A percentile compares a stretch with the other conserved stretches of the same genome.
Conservation (phyloP, 92 coral and sea anemone genomes). For the Parazoanthus darwini region DNA sequence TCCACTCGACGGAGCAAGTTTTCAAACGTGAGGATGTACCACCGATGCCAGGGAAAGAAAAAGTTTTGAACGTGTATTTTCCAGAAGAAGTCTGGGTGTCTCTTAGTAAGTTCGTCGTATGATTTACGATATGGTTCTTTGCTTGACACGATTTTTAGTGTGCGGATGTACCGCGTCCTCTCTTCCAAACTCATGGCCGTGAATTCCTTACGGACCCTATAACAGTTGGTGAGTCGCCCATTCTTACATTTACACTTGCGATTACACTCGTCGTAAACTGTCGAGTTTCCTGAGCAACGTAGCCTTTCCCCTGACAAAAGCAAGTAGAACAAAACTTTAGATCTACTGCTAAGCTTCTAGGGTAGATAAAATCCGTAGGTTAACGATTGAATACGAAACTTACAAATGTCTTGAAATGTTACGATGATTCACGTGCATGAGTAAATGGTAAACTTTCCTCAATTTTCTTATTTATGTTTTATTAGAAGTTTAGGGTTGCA, state of each 20-base stretch:
- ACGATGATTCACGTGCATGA: no score
- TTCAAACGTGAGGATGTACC: conserved; percentile 86
- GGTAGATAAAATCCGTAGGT: no score
- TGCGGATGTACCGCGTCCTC: conserved; percentile 66
- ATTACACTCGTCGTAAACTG: conserved; percentile 70
- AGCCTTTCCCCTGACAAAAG: conserved; percentile 11
- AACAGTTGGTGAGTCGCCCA: conserved; percentile 67
- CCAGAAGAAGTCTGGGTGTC: conserved; percentile 61
- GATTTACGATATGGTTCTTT: conserved; percentile 53
- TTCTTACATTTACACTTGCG: conserved; percentile 69
- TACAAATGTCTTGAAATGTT: background rate
- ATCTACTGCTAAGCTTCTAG: background rate
- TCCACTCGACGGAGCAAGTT: conserved; percentile 83
- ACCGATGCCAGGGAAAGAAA: conserved; percentile 97
- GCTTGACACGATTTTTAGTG: conserved; percentile 63
- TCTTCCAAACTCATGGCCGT: conserved; percentile 74
- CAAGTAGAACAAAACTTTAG: background rate
- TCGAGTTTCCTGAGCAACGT: conserved; percentile 28
- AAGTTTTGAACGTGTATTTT: conserved; percentile 67
- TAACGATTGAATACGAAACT: background rate
- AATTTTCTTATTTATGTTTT: no score
- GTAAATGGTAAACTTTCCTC: background rate
- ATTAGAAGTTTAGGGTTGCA: background rate
- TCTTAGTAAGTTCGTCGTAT: conserved; percentile 61
- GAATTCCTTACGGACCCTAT: conserved; percentile 83